Conservation (phyloP, 2,113 vertebrate genomes). For the Rhynchopsitta pachyrhyncha region DNA sequence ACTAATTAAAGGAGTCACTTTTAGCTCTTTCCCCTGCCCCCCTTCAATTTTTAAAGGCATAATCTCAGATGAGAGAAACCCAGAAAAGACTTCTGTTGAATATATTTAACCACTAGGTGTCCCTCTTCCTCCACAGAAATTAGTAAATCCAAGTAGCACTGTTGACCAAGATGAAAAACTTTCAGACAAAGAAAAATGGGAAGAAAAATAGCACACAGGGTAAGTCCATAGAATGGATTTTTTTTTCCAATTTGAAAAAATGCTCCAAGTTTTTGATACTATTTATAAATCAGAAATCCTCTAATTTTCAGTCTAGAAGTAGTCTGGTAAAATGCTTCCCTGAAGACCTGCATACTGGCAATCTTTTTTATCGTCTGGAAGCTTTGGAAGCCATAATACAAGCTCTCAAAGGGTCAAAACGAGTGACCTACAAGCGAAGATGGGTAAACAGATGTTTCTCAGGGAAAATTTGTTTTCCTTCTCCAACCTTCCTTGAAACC, state of each 20-base stretch:
- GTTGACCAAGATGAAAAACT: rapidly evolving
- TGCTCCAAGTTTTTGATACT: rapidly evolving
- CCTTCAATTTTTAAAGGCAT: neutral
- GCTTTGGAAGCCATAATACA: neutral
- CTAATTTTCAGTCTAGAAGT: neutral
- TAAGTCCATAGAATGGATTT: neutral
- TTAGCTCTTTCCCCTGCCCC: neutral
- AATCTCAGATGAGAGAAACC: neutral
- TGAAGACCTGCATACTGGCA: neutral
- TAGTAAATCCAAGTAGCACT: neutral
- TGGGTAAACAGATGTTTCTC: rapidly evolving
- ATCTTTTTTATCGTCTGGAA: neutral
- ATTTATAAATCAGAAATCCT: neutral
- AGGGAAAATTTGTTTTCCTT: neutral
- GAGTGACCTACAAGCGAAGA: neutral
- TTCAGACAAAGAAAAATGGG: neutral
- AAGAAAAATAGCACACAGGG: neutral
- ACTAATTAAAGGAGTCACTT: neutral
- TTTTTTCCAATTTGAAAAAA: neutral
- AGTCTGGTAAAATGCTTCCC: neutral
- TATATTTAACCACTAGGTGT: constrained; percentile 70
- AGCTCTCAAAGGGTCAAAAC: neutral
- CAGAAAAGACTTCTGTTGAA: neutral
- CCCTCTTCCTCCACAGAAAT: constrained; percentile 44
- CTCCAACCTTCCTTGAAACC: neutral